These are phyloP conservation scores for Acromyrmex heyeri DNA, from an alignment of 1,140 invertebrate species.

Conservation along the genomic window DNA sequence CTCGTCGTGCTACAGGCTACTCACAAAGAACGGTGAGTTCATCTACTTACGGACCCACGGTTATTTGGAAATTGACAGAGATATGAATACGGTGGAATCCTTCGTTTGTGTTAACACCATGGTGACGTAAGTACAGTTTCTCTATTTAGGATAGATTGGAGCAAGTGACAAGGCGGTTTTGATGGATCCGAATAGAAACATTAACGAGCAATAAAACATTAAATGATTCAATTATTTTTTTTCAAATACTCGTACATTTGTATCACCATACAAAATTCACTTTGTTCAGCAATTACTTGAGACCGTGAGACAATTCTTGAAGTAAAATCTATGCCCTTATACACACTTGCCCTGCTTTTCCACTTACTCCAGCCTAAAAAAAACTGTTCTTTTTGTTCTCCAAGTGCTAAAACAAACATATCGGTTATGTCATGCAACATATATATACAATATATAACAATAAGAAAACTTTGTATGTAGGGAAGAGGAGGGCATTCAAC, in stretches of 20 bases:
- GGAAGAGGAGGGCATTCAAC: conserved; percentile 90
- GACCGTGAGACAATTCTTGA: not conserved
- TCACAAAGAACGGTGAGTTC: conserved; percentile 92
- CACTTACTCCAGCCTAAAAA: not conserved
- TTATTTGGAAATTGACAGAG: conserved; percentile 91
- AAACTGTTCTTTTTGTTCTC: not conserved
- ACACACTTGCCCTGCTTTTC: not conserved
- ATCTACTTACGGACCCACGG: conserved; percentile 94
- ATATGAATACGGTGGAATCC: conserved; percentile 91
- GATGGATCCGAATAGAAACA: not conserved
- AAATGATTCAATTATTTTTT: not conserved
- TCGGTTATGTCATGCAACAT: conserved; percentile 4
- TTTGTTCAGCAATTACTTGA: not conserved
- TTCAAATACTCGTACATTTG: not conserved
- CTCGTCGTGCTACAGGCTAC: conserved; percentile 93
- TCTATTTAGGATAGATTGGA: no score
- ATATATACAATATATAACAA: not conserved
- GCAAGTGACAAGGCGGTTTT: not conserved
- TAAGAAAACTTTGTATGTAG: conserved; percentile 75
- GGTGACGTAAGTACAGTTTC: conserved; percentile 87
- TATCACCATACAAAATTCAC: not conserved
- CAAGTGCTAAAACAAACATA: not conserved
- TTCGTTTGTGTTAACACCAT: conserved; percentile 95
- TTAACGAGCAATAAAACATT: not conserved
- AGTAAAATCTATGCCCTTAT: not conserved